Evolutionary conservation across 1,140 invertebrate genomes (phyloP).

Genomic region (Cydia splendana): DNA sequence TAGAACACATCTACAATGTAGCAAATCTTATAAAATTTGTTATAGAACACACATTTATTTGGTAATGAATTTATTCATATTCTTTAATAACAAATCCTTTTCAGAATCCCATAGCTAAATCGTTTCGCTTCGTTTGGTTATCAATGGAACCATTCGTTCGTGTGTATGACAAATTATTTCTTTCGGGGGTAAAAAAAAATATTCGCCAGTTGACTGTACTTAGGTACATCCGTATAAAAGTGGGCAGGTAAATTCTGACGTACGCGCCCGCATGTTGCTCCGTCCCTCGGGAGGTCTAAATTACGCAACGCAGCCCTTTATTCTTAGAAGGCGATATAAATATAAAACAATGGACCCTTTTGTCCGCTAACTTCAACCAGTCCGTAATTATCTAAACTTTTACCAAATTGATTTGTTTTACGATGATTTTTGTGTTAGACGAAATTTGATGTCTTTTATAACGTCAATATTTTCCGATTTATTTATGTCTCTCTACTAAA

Average conservation of each 20-base stretch:
- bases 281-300: constrained; percentile 40
- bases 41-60: no score
- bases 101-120: no score
- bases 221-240: constrained; percentile 35
- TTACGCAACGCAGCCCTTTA: constrained; percentile 44
- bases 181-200: not conserved
- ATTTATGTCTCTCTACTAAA: no score
- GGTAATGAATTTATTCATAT: no score
- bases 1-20: no score
- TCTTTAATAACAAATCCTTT: no score
- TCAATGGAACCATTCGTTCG: no score
- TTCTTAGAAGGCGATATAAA: constrained; percentile 50
- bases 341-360: constrained; percentile 50
- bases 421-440: not conserved
- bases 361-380: constrained; percentile 47
- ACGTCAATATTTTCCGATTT: not conserved
- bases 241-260: constrained; percentile 41
- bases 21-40: no score
- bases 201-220: not conserved
- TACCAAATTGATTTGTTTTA: constrained; percentile 30
- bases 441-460: not conserved
- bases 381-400: constrained; percentile 47
- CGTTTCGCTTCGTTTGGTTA: no score
- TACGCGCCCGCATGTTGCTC: constrained; percentile 39
- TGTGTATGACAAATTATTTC: no score